Percentiles rank a stretch among this genome's conserved stretches.
These are phyloP conservation scores for Tapera naevia DNA, from an alignment of 2,797 vertebrate species.

Conservation along the genomic window DNA sequence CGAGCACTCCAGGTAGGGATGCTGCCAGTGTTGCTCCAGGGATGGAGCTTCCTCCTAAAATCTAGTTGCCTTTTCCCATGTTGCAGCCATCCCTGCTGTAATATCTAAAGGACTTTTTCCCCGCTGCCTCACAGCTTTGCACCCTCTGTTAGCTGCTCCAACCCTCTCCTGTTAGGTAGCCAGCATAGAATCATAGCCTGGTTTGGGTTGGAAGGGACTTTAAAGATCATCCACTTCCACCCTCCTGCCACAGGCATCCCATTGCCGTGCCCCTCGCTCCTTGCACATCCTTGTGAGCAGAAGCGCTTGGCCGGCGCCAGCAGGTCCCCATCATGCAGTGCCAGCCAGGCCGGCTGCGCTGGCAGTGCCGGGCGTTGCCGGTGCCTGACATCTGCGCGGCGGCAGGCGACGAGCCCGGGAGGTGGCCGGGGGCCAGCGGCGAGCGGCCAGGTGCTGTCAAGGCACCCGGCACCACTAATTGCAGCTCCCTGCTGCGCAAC, in stretches of 20 bases:
- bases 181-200: not conserved
- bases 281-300: not conserved
- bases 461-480: conserved; percentile 17
- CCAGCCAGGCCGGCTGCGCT: conserved; percentile 55
- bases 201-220: too few species aligned
- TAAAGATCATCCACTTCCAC: too few species aligned
- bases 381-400: conserved; percentile 62
- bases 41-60: not conserved
- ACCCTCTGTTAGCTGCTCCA: rapidly evolving
- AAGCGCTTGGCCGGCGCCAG: not conserved
- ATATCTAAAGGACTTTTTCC: not conserved
- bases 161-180: not conserved
- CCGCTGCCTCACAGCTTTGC: rapidly evolving
- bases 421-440: conserved; percentile 33
- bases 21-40: rapidly evolving
- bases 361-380: not conserved
- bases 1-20: conserved; percentile 84
- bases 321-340: not conserved
- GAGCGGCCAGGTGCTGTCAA: conserved; percentile 47
- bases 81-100: not conserved
- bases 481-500: not conserved
- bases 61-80: rapidly evolving
- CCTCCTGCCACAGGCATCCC: not conserved
- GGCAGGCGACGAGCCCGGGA: conserved; percentile 11
- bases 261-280: rapidly evolving